These are phyloP conservation scores for Orchestes rusci DNA, from an alignment of 2,888 invertebrate species.

Conservation along the genomic window DNA sequence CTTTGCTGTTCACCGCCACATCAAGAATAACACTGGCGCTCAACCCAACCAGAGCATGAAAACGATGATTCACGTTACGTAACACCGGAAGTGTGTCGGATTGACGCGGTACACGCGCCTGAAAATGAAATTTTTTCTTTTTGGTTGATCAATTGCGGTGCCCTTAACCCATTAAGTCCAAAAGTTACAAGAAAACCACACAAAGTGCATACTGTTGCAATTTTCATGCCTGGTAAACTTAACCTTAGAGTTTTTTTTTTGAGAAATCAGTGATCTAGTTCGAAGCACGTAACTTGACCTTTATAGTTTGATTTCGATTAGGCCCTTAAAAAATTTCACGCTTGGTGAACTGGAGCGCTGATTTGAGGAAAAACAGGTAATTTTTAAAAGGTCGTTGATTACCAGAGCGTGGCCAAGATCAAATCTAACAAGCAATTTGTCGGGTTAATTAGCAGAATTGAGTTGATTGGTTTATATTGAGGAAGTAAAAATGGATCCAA, in stretches of 20 bases:
- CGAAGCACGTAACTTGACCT: neutral
- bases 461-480: too few species aligned
- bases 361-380: conserved; percentile 6
- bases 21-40: conserved; percentile 13
- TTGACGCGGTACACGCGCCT: conserved; percentile 4
- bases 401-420: conserved; percentile 23
- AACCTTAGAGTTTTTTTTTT: conserved; percentile 9
- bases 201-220: conserved; percentile 3
- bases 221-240: conserved; percentile 10
- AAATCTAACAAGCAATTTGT: conserved; percentile 2
- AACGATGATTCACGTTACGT: conserved; percentile 16
- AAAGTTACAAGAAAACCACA: conserved; percentile 12
- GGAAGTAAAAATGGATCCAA: too few species aligned
- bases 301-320: neutral
- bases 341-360: conserved; percentile 14
- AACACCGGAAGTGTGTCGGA: conserved; percentile 16
- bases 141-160: too few species aligned
- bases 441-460: too few species aligned
- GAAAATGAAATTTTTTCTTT: too few species aligned
- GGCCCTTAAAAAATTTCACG: too few species aligned
- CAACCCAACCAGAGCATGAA: conserved; percentile 19
- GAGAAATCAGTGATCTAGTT: conserved; percentile 7
- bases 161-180: too few species aligned
- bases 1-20: too few species aligned
- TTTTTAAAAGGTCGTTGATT: conserved; percentile 9